Base-by-base conservation (phyloP, 2,113 vertebrate species). In the Hypocryptadius cinnamomeus region DNA sequence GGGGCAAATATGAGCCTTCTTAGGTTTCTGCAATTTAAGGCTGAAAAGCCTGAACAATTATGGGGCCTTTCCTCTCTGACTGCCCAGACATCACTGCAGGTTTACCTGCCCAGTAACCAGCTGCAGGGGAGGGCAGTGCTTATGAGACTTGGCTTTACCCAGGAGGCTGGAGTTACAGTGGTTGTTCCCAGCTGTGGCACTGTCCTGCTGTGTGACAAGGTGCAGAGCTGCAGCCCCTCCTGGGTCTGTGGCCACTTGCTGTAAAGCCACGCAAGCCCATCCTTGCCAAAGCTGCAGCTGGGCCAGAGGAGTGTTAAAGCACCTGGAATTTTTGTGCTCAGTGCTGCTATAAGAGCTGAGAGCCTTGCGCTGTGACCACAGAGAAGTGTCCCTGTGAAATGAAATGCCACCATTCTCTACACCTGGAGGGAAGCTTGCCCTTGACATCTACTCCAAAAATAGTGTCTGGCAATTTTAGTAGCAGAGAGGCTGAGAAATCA, bases 81-180 rank as follows among this genome's bases (percentile, higher is more conserved):
- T 57, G 61, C 45, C 25, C 53, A 54, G 30, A 6, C 54, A 42
- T 19, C 30, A 14, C 25, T 66, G 66, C n/a, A 78, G 30, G 22
- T 66, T 79, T 51, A 30, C 33, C 30, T 61, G 76, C 31, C 64
- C 25, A 51, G 40, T 37, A 61, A 28, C 44, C 65, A 77, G 31
- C 64, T 77, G 9, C 39, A 39, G 30, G 37, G n/a, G 14, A 70
- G 18, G 31, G 14, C 16, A 61, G 16, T 44, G 45, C 11, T 80
- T 44, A 10, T 12, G 14, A 64, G 24, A 45, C 33, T 4, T 72
- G 72, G 69, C 50, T 80, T 79, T 50, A 77, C 13, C 8, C 1
- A 0, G 0, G 23, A 42, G n/a, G 11, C 21, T 44, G 33, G 2
- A 27, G 20, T 7, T 18, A 8, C 10, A 2, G 47, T 7, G 31